phyloP scores from a whole-genome alignment of 2,888 invertebrate genomes.

The Abscondita cerata region DNA sequence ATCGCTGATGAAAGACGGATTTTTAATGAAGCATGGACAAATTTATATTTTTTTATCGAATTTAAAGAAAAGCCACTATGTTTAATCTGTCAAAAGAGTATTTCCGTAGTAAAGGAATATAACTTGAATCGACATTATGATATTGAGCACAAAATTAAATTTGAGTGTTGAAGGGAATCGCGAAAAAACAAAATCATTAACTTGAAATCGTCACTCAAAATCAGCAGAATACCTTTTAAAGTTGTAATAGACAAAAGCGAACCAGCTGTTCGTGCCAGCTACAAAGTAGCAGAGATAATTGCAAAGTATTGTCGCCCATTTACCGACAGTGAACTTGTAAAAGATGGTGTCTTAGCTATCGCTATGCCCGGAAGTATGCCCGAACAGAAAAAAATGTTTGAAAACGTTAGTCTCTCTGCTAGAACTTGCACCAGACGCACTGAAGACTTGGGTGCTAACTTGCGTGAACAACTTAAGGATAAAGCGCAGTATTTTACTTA shows the following conservation, averaged over 20 bases:
- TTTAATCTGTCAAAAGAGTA: constrained; percentile 9
- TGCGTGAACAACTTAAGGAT: neutral
- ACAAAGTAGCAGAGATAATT: too few relatives aligned
- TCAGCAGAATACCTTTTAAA: neutral
- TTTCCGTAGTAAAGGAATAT: constrained; percentile 11
- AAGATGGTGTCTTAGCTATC: too few relatives aligned
- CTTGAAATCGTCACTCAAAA: constrained; percentile 1
- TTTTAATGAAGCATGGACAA: too few relatives aligned
- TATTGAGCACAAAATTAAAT: constrained; percentile 2
- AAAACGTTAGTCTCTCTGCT: neutral
- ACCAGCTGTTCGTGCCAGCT: too few relatives aligned
- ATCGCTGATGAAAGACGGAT: too few relatives aligned
- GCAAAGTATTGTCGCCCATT: neutral
- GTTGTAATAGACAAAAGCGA: neutral
- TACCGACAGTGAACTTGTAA: neutral
- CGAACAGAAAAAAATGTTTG: too few relatives aligned
- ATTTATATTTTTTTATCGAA: too few relatives aligned
- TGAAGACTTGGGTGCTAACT: neutral
- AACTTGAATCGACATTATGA: constrained; percentile 25
- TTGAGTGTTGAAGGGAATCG: neutral
- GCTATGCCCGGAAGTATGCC: too few relatives aligned
- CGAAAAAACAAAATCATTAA: neutral
- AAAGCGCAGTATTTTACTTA: neutral
- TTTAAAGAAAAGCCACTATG: too few relatives aligned
- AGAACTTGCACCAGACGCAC: neutral